Evolutionary conservation across 2,797 vertebrate species (phyloP).

Genomic region (Cirrhinus mrigala): DNA sequence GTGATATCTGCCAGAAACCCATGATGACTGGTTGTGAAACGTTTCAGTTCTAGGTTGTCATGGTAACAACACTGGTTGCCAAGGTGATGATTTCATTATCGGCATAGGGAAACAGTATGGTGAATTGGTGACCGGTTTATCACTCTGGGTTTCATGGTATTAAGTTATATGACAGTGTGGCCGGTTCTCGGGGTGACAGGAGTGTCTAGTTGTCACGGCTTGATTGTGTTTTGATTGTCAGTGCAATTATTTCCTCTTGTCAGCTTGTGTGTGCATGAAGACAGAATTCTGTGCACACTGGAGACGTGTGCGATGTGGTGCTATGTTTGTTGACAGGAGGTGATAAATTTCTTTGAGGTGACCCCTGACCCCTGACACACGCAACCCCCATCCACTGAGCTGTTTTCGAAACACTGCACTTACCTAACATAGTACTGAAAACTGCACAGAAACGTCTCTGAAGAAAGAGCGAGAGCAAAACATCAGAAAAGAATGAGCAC

Average conservation of each 20-base stretch:
- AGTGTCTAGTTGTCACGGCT: neutral
- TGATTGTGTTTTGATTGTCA: slow-evolving; percentile 32
- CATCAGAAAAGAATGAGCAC: neutral
- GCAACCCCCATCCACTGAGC: neutral
- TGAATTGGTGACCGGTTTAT: slow-evolving; percentile 26
- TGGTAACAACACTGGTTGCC: slow-evolving; percentile 44
- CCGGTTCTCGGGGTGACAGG: slow-evolving; percentile 16
- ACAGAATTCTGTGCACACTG: slow-evolving; percentile 4
- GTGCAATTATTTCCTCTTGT: slow-evolving; percentile 18
- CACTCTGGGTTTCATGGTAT: slow-evolving; percentile 9
- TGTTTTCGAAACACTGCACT: neutral
- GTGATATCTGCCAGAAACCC: slow-evolving; percentile 26
- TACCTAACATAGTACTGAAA: neutral
- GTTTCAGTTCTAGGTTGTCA: slow-evolving; percentile 39
- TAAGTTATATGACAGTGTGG: slow-evolving; percentile 14
- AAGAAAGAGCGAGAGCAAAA: neutral
- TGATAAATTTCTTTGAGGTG: neutral
- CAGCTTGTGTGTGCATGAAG: neutral
- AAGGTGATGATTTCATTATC: slow-evolving; percentile 33
- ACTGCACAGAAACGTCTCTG: neutral
- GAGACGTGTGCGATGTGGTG: slow-evolving; percentile 22
- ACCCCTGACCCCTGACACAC: slow-evolving; percentile 11
- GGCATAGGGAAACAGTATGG: slow-evolving; percentile 19
- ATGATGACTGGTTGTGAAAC: slow-evolving; percentile 9
- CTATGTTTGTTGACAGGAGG: slow-evolving; percentile 6